A percentile compares a stretch with the other conserved stretches of the same genome.
These are phyloP conservation scores for Aplysina aerophoba DNA, from an alignment of 37 sponge, comb jelly and placozoan species.

Conservation along the genomic window DNA sequence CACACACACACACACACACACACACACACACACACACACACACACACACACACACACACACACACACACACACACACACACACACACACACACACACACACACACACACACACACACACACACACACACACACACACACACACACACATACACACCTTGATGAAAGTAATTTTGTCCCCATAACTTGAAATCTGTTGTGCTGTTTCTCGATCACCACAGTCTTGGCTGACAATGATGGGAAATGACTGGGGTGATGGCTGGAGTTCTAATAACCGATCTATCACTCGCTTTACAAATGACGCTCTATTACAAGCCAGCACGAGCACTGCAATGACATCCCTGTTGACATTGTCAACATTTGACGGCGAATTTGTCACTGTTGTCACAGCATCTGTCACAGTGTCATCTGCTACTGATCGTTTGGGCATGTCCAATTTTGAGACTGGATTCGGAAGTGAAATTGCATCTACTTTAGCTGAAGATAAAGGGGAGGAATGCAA, in stretches of 20 bases:
- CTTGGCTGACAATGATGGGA: conserved; percentile 91
- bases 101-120: conserved; percentile 19
- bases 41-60: conserved; percentile 33
- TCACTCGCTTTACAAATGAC: conserved; percentile 37
- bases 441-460: background rate
- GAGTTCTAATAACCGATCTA: conserved; percentile 68
- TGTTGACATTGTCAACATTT: background rate
- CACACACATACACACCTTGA: conserved; percentile 57
- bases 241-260: conserved; percentile 10
- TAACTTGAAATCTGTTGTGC: conserved; percentile 60
- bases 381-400: too few relatives aligned
- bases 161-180: conserved; percentile 62
- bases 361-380: too few relatives aligned
- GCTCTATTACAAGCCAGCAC: conserved; percentile 85
- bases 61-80: background rate
- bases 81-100: background rate
- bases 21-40: conserved; percentile 14
- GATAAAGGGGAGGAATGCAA: background rate
- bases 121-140: conserved; percentile 29
- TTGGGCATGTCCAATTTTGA: too few relatives aligned
- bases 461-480: background rate
- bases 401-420: too few relatives aligned
- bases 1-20: conserved; percentile 23
- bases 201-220: conserved; percentile 80
- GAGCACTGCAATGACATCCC: conserved; percentile 60